Evolutionary conservation across 2,113 vertebrate genomes (phyloP).

Genomic region (Lagopus leucura): DNA sequence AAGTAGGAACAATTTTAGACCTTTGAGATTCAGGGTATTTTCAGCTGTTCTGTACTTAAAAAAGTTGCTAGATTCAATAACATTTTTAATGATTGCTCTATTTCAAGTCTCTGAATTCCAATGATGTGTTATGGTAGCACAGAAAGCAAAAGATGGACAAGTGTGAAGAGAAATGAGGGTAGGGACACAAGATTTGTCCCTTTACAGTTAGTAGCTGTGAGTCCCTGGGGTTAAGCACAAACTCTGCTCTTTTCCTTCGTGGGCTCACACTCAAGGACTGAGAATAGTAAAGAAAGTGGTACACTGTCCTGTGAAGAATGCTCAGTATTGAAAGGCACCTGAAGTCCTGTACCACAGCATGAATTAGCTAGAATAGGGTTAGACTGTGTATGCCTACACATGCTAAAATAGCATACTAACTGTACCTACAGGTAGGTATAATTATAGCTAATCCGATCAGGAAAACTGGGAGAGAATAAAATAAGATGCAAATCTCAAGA

Average conservation of each 20-base stretch:
- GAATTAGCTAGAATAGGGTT: not conserved
- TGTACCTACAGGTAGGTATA: not conserved
- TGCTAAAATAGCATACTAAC: not conserved
- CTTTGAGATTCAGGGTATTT: not conserved
- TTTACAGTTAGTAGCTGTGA: not conserved
- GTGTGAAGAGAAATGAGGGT: not conserved
- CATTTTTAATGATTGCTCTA: not conserved
- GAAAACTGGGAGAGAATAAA: not conserved
- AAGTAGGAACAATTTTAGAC: not conserved
- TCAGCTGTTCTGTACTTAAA: not conserved
- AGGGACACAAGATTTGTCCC: not conserved
- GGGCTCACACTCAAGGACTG: not conserved
- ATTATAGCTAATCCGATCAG: rapidly evolving
- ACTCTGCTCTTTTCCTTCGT: not conserved
- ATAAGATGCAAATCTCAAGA: not conserved
- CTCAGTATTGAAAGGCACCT: not conserved
- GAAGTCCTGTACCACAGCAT: not conserved
- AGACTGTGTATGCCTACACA: not conserved
- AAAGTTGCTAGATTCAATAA: not conserved
- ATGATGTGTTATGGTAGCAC: rapidly evolving
- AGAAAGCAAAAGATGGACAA: not conserved
- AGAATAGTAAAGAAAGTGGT: rapidly evolving
- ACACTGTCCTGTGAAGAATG: not conserved
- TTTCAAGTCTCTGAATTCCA: not conserved
- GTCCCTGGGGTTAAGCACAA: not conserved